Percentiles rank a stretch among this genome's conserved stretches.
These are phyloP conservation scores for Drosophila prolongata DNA, from an alignment of 2,888 invertebrate species.

Conservation along the genomic window DNA sequence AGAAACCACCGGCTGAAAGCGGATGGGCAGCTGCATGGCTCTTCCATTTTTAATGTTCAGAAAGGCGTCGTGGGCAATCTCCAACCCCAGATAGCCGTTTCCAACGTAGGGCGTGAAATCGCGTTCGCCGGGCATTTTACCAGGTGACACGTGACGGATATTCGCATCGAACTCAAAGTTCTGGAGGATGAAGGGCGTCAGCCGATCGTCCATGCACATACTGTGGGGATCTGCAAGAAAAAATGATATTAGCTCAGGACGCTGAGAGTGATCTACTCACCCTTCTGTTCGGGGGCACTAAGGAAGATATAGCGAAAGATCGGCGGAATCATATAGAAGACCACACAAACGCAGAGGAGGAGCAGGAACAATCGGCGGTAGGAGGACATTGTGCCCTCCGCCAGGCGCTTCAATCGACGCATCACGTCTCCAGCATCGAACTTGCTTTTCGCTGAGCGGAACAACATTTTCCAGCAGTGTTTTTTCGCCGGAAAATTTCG, in stretches of 20 bases:
- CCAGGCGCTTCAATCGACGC: slow-evolving; percentile 80
- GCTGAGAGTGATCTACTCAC: slow-evolving; percentile 51
- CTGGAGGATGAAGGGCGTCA: slow-evolving; percentile 87
- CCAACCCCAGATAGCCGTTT: slow-evolving; percentile 89
- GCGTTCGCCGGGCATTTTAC: slow-evolving; percentile 85
- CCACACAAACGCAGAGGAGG: slow-evolving; percentile 86
- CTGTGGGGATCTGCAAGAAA: slow-evolving; percentile 85
- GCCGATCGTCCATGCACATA: slow-evolving; percentile 88
- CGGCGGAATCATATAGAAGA: slow-evolving; percentile 88
- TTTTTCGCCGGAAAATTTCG: slow-evolving; percentile 40
- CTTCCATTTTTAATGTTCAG: slow-evolving; percentile 89
- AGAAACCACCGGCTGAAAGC: slow-evolving; percentile 88
- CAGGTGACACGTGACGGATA: slow-evolving; percentile 86
- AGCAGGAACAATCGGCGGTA: slow-evolving; percentile 83
- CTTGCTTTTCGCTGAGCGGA: slow-evolving; percentile 83
- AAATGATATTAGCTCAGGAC: not conserved
- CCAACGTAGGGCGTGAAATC: slow-evolving; percentile 90
- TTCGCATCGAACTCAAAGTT: slow-evolving; percentile 89
- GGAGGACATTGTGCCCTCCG: slow-evolving; percentile 82
- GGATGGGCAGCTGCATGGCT: slow-evolving; percentile 88
- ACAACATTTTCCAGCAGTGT: slow-evolving; percentile 72
- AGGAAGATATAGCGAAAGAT: slow-evolving; percentile 88
- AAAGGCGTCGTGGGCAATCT: slow-evolving; percentile 87
- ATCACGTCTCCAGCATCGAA: slow-evolving; percentile 82
- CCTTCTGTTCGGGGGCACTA: slow-evolving; percentile 84